Base-by-base conservation (phyloP, 2,888 invertebrate genomes). In the Dromius quadrimaculatus region DNA sequence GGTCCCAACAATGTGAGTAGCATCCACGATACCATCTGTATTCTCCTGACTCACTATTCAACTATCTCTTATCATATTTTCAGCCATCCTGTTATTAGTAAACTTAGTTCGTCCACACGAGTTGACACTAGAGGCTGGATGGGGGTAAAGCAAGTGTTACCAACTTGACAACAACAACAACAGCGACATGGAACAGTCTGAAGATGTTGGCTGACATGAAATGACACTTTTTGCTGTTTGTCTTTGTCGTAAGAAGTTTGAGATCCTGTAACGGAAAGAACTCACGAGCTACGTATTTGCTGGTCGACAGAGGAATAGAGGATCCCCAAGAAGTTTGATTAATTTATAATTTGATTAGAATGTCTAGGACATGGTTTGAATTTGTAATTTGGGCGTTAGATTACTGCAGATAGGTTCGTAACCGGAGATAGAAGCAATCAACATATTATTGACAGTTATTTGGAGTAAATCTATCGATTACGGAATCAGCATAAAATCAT, bases 131-230 rank as follows among this genome's bases (percentile, higher is more conserved):
- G n/a, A n/a, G n/a, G n/a, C n/a, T n/a, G 38, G 38, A n/a, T 3
- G n/a, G 9, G n/a, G 38, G 13, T 4, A 3, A 28, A 8, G n/a
- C 59, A 59, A 59, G 59, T 59, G 59, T 36, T 59, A 13, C 59
- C 59, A 59, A 59, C 59, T 59, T 59, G 20, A 59, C 59, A 59
- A 59, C 59, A 59, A 36, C 36, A 59, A 17, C 59, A 59, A 47
- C 47, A 47, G 11, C 32, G 19, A 59, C 34, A n/a, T 34, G 23
- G 36, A 59, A 22, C 19, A 22, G 47, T 19, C 47, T 32, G 32
- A 32, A 34, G 34, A 57, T 57, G 28, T 57, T 57, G 57, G 20
- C 59, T 36, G 36, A 47, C 47, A 34, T 32, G 34, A 17, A 59
- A 36, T 36, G 59, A 59, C 59, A 59, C 59, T 59, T 59, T 59